Evolutionary conservation across 2,797 vertebrate species (phyloP).

Genomic region (Cetoscarus ocellatus): DNA sequence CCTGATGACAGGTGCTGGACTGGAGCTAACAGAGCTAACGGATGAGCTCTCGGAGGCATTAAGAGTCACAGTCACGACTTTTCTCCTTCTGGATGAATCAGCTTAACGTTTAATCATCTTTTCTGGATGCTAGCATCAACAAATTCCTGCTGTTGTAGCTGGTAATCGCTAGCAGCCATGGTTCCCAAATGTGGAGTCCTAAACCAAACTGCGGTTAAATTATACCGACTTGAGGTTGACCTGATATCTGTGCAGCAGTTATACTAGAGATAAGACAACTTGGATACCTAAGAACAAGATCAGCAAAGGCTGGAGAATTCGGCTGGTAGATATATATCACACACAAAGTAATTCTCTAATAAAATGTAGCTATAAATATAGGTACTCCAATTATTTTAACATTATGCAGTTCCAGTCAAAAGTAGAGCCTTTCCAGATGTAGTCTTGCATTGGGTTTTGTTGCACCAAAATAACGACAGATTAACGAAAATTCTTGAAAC

Average conservation of each 20-base stretch:
- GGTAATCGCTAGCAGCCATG: background rate
- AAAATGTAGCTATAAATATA: background rate
- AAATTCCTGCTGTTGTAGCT: background rate
- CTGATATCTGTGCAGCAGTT: fast-evolving
- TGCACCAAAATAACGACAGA: too few species aligned
- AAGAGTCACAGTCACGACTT: background rate
- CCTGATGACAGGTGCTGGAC: background rate
- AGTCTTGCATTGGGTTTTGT: too few species aligned
- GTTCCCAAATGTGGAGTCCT: background rate
- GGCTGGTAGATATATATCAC: background rate
- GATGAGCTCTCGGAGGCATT: background rate
- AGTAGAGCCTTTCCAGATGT: too few species aligned
- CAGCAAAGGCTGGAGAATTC: fast-evolving
- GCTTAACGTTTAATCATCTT: background rate
- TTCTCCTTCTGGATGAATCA: too few species aligned
- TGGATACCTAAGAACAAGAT: fast-evolving
- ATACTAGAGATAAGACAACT: fast-evolving
- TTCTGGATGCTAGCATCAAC: too few species aligned
- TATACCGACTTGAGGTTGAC: fast-evolving
- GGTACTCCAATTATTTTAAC: too few species aligned
- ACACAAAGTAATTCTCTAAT: too few species aligned
- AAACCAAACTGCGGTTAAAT: background rate
- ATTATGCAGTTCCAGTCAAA: too few species aligned
- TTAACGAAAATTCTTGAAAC: too few species aligned
- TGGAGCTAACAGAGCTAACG: background rate